Conservation (phyloP, 2,888 invertebrate species). For the Eupithecia centaureata region DNA sequence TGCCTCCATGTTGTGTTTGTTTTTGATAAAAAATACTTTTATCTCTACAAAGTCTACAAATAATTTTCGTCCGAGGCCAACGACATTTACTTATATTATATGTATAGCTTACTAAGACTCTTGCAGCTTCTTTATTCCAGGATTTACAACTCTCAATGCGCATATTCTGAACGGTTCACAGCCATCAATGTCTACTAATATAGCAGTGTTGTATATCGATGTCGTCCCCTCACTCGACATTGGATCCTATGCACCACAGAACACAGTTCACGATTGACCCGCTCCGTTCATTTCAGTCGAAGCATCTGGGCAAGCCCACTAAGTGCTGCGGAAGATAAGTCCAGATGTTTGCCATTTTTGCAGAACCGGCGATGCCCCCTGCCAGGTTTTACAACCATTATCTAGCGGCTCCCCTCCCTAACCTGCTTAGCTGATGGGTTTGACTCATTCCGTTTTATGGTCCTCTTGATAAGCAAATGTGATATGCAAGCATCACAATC, state of each 20-base stretch:
- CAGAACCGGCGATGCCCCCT: slow-evolving; percentile 60
- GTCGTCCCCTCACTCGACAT: slow-evolving; percentile 44
- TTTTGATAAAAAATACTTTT: too few species aligned
- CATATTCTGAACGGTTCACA: slow-evolving; percentile 28
- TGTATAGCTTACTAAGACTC: not conserved
- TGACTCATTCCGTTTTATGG: slow-evolving; percentile 18
- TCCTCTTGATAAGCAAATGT: slow-evolving; percentile 1
- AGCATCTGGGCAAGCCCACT: slow-evolving; percentile 82
- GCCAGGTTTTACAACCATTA: slow-evolving; percentile 72
- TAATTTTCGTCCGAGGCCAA: not conserved
- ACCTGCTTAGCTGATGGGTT: slow-evolving; percentile 41
- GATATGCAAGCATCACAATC: not conserved
- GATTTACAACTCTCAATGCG: slow-evolving; percentile 10
- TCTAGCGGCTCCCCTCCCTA: slow-evolving; percentile 62
- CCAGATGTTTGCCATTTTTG: slow-evolving; percentile 64
- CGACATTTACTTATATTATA: not conserved
- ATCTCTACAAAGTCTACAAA: too few species aligned
- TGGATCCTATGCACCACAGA: slow-evolving; percentile 23
- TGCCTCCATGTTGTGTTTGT: too few species aligned
- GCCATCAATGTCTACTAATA: slow-evolving; percentile 37
- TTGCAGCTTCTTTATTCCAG: slow-evolving; percentile 27
- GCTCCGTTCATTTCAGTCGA: slow-evolving; percentile 80
- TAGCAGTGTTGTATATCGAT: slow-evolving; percentile 48
- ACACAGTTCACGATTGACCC: slow-evolving; percentile 50
- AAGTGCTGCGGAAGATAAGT: slow-evolving; percentile 64